phyloP scores from a whole-genome alignment of 1,140 invertebrate genomes.

The Laupala kohalensis region DNA sequence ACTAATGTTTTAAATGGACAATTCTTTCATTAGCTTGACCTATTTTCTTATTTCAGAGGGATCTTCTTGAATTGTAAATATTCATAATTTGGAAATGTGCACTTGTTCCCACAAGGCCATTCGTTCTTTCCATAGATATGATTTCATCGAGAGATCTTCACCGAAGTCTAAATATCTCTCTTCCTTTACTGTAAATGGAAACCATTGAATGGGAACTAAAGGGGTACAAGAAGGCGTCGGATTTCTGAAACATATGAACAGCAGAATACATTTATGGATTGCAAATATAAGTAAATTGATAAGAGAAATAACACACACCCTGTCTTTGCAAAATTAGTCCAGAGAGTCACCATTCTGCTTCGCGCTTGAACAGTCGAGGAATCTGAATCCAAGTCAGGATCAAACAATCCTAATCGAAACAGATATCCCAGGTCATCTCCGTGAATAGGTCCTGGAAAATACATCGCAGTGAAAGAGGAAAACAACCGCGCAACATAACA shows the following conservation, averaged over 20 bases:
- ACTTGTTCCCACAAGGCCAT: not conserved
- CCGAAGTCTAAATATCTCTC: not conserved
- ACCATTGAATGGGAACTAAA: not conserved
- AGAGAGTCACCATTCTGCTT: slow-evolving; percentile 25
- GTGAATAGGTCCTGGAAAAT: slow-evolving; percentile 23
- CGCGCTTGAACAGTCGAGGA: slow-evolving; percentile 12
- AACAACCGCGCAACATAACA: too few relatives aligned
- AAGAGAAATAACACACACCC: slow-evolving; percentile 18
- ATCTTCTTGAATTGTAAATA: too few relatives aligned
- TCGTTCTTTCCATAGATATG: not conserved
- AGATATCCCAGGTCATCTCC: slow-evolving; percentile 23
- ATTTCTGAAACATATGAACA: not conserved
- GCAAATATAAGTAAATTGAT: not conserved
- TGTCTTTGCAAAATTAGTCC: slow-evolving; percentile 34
- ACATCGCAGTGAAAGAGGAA: too few relatives aligned
- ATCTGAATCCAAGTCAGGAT: not conserved
- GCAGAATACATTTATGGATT: not conserved
- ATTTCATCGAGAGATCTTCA: not conserved
- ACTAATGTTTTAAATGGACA: too few relatives aligned
- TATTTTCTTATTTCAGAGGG: too few relatives aligned
- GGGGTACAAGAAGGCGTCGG: not conserved
- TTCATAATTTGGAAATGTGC: not conserved
- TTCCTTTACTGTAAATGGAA: not conserved
- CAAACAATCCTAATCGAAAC: slow-evolving; percentile 15
- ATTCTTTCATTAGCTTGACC: too few relatives aligned